A percentile compares a stretch with the other conserved stretches of the same genome.
phyloP scores from a whole-genome alignment of 2,888 invertebrate species.

The Chymomyza caudatula region DNA sequence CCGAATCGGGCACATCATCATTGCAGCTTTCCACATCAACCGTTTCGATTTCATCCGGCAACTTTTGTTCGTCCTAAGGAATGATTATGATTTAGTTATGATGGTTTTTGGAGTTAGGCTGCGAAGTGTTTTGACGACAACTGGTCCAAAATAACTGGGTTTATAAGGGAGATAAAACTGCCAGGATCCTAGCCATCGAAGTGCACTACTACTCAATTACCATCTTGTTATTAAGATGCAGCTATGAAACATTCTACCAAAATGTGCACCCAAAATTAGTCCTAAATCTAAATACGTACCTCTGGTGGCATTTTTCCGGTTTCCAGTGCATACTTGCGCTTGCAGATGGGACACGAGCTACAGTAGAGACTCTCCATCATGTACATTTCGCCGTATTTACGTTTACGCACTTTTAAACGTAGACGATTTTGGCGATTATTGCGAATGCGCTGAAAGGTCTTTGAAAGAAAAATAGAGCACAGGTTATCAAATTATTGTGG shows the following conservation, averaged over 20 bases:
- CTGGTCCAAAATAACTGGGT: too few species aligned
- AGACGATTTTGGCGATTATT: constrained; percentile 85
- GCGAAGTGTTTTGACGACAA: too few species aligned
- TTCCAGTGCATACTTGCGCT: constrained; percentile 76
- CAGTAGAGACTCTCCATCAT: constrained; percentile 78
- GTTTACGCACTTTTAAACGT: constrained; percentile 83
- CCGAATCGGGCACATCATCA: constrained; percentile 77
- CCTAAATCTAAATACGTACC: constrained; percentile 78
- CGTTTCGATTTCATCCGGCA: constrained; percentile 83
- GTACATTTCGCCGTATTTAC: constrained; percentile 81
- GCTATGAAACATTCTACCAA: too few species aligned
- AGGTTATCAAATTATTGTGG: too few species aligned
- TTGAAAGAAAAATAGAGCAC: background rate
- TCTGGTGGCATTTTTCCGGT: constrained; percentile 82
- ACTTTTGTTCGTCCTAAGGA: constrained; percentile 62
- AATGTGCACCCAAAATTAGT: too few species aligned
- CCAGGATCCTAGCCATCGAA: too few species aligned
- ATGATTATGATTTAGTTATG: background rate
- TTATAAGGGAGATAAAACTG: too few species aligned
- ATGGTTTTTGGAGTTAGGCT: background rate
- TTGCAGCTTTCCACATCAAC: constrained; percentile 83
- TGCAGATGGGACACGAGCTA: constrained; percentile 83
- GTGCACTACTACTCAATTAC: too few species aligned
- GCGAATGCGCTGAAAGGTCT: constrained; percentile 84
- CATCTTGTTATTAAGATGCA: too few species aligned